phyloP scores from a whole-genome alignment of 2,888 invertebrate genomes.

The Hylaea fasciaria region DNA sequence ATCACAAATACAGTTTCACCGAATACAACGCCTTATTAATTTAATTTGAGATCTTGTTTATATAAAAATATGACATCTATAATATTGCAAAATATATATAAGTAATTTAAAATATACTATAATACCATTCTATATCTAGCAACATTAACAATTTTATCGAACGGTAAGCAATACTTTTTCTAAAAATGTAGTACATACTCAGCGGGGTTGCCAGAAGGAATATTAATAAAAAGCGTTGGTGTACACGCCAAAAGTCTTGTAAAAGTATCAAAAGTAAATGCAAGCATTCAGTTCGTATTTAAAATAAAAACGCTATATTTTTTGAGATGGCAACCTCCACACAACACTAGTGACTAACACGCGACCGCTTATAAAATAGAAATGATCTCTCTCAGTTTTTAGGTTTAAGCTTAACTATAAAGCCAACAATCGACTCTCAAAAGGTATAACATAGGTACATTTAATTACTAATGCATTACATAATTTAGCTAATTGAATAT shows the following conservation, averaged over 20 bases:
- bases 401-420: slow-evolving; percentile 62
- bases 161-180: slow-evolving; percentile 78
- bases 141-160: slow-evolving; percentile 77
- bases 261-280: slow-evolving; percentile 72
- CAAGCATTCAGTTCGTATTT: slow-evolving; percentile 68
- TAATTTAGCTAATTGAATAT: too few relatives aligned
- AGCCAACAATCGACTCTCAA: slow-evolving; percentile 53
- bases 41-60: slow-evolving; percentile 69
- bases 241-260: slow-evolving; percentile 45
- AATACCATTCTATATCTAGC: slow-evolving; percentile 65
- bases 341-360: slow-evolving; percentile 55
- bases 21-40: slow-evolving; percentile 57
- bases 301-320: slow-evolving; percentile 48
- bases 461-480: neutral
- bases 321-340: slow-evolving; percentile 67
- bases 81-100: slow-evolving; percentile 74
- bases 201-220: slow-evolving; percentile 67
- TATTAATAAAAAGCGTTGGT: slow-evolving; percentile 55
- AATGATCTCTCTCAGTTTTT: slow-evolving; percentile 79
- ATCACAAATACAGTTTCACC: slow-evolving; percentile 39
- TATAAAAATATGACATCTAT: slow-evolving; percentile 72
- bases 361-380: slow-evolving; percentile 70
- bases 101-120: slow-evolving; percentile 65
- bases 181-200: slow-evolving; percentile 60
- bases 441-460: slow-evolving; percentile 21